Conservation (phyloP, 2,888 invertebrate genomes). For the Julus scandinavius region DNA sequence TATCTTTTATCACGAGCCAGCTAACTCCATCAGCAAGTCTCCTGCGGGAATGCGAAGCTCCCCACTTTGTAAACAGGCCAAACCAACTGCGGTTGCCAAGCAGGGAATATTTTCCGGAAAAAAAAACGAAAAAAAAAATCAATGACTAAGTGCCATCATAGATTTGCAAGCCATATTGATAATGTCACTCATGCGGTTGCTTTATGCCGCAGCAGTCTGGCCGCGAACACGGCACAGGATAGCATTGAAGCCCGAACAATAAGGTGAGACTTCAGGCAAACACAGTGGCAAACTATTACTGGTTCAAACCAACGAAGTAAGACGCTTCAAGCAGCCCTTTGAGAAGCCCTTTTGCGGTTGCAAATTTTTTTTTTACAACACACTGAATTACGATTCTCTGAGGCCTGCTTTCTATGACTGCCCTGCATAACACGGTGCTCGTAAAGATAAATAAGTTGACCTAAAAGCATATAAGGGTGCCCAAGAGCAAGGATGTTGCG, state of each 20-base stretch:
- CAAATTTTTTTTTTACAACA: not conserved
- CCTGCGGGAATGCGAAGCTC: not conserved
- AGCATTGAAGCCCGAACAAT: slow-evolving; percentile 24
- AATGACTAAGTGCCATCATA: slow-evolving; percentile 42
- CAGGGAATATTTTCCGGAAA: not conserved
- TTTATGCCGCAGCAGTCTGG: not conserved
- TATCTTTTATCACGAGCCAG: slow-evolving; percentile 29
- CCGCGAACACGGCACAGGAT: not conserved
- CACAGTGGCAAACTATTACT: not conserved
- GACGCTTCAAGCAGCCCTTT: not conserved
- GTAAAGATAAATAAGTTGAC: slow-evolving; percentile 38
- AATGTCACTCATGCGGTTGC: slow-evolving; percentile 39
- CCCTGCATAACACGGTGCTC: slow-evolving; percentile 12
- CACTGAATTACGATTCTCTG: slow-evolving; percentile 17
- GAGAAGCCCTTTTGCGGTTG: slow-evolving; percentile 39
- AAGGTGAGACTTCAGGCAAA: slow-evolving; percentile 8
- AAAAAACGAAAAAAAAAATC: not conserved
- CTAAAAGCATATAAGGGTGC: not conserved
- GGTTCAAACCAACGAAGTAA: not conserved
- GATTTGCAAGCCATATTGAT: slow-evolving; percentile 42
- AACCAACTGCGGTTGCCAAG: slow-evolving; percentile 42
- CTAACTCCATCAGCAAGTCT: slow-evolving; percentile 21
- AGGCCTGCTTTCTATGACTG: not conserved
- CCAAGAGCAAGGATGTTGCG: not conserved
- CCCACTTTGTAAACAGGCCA: slow-evolving; percentile 34